phyloP scores from a whole-genome alignment of 1,140 invertebrate species.

The Oryzaephilus surinamensis region DNA sequence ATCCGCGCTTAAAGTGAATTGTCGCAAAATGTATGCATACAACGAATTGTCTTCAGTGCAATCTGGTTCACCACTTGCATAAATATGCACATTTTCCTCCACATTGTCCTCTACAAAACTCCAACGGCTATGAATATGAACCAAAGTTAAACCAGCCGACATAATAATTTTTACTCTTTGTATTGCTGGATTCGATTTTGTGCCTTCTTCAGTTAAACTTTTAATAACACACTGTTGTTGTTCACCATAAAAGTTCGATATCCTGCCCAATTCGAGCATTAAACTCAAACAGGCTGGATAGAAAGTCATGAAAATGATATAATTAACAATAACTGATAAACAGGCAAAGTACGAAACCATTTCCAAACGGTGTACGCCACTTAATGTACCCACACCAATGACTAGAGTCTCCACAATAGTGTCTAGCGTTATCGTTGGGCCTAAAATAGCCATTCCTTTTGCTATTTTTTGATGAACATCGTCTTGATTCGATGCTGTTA shows the following conservation, averaged over 20 bases:
- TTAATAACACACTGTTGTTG: constrained; percentile 15
- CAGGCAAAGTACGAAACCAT: constrained; percentile 26
- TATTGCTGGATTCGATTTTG: constrained; percentile 70
- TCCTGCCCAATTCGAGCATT: constrained; percentile 20
- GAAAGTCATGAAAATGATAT: constrained; percentile 28
- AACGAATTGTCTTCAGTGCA: constrained; percentile 30
- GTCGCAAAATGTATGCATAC: constrained; percentile 36
- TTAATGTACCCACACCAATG: constrained; percentile 68
- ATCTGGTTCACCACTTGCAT: constrained; percentile 22
- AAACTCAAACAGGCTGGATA: constrained; percentile 27
- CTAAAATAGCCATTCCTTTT: constrained; percentile 59
- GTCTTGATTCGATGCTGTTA: constrained; percentile 50
- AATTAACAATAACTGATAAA: constrained; percentile 26
- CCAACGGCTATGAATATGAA: constrained; percentile 61
- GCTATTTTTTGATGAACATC: constrained; percentile 56
- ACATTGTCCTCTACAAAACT: constrained; percentile 26
- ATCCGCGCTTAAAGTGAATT: constrained; percentile 63
- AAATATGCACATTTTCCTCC: constrained; percentile 15
- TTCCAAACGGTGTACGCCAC: constrained; percentile 36
- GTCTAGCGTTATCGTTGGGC: constrained; percentile 64
- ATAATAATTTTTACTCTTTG: constrained; percentile 89
- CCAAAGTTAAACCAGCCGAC: constrained; percentile 81
- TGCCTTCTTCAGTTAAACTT: constrained; percentile 22
- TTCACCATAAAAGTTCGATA: constrained; percentile 22
- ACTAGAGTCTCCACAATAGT: constrained; percentile 64